A percentile compares a stretch with the other conserved stretches of the same genome.
phyloP scores from a whole-genome alignment of 2,888 invertebrate species.

The Carterocephalus palaemon region DNA sequence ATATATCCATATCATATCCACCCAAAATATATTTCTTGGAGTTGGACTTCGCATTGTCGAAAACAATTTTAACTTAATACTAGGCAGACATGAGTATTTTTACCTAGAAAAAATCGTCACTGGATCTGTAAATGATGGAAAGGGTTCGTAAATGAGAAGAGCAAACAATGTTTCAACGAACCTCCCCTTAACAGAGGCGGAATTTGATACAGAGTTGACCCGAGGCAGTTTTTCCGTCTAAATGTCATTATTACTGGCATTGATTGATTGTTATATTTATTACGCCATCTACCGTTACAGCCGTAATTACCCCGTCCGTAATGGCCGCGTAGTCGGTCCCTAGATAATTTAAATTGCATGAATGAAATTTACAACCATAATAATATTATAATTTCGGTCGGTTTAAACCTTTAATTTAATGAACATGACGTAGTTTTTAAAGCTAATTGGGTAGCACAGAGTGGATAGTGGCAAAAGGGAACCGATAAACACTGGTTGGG shows the following conservation, averaged over 20 bases:
- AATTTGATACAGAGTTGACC: slow-evolving; percentile 53
- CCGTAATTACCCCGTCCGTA: slow-evolving; percentile 28
- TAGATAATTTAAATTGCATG: slow-evolving; percentile 24
- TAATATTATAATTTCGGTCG: slow-evolving; percentile 16
- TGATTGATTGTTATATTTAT: slow-evolving; percentile 63
- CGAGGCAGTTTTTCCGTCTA: slow-evolving; percentile 48
- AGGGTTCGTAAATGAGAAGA: too few relatives aligned
- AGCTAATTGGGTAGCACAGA: too few relatives aligned
- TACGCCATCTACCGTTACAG: slow-evolving; percentile 34
- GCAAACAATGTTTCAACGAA: too few relatives aligned
- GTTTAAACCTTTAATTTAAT: slow-evolving; percentile 3
- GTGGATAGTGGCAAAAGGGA: too few relatives aligned
- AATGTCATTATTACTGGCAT: slow-evolving; percentile 59
- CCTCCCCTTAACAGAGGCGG: slow-evolving; percentile 43
- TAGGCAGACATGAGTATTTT: too few relatives aligned
- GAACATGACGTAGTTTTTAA: slow-evolving; percentile 4
- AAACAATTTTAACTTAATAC: too few relatives aligned
- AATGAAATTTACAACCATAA: slow-evolving; percentile 23
- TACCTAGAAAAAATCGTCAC: too few relatives aligned
- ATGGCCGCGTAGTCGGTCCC: slow-evolving; percentile 22
- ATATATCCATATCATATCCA: too few relatives aligned
- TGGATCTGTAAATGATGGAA: too few relatives aligned
- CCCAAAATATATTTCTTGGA: too few relatives aligned
- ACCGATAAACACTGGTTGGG: too few relatives aligned
- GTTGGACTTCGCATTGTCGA: background rate